Evolutionary conservation across 2,888 invertebrate genomes (phyloP).

Genomic region (Yponomeuta malinellus): DNA sequence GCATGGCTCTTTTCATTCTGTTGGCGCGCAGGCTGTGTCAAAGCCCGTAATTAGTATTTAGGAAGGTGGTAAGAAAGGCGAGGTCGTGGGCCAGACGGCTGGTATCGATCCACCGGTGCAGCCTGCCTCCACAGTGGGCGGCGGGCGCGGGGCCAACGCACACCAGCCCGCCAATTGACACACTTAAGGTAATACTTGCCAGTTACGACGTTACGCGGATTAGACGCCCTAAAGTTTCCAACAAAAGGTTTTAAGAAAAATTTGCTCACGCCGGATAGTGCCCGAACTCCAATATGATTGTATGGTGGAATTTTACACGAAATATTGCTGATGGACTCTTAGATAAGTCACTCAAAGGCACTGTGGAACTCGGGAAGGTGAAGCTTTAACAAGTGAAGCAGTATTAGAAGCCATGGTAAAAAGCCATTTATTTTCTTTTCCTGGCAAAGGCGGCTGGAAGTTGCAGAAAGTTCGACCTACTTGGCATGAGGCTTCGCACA

Average conservation of each 20-base stretch:
- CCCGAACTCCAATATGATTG: background rate
- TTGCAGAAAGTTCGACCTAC: slow-evolving; percentile 69
- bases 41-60: slow-evolving; percentile 77
- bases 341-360: background rate
- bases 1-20: slow-evolving; percentile 67
- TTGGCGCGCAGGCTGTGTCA: slow-evolving; percentile 69
- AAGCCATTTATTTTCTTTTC: slow-evolving; percentile 2
- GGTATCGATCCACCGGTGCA: slow-evolving; percentile 79
- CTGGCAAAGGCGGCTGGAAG: slow-evolving; percentile 27
- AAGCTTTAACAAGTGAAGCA: background rate
- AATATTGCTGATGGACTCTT: background rate
- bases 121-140: slow-evolving; percentile 37
- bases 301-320: background rate
- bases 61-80: slow-evolving; percentile 76
- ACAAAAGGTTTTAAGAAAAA: slow-evolving; percentile 5
- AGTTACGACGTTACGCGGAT: slow-evolving; percentile 40
- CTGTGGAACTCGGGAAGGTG: background rate
- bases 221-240: slow-evolving; percentile 8
- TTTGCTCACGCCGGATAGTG: background rate
- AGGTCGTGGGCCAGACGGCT: slow-evolving; percentile 79
- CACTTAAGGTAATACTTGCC: slow-evolving; percentile 72
- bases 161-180: slow-evolving; percentile 74
- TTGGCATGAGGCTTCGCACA: slow-evolving; percentile 40
- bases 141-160: slow-evolving; percentile 61
- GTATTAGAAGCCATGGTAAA: background rate